These are phyloP conservation scores for Drosophila kohkoa DNA, from an alignment of 1,140 invertebrate species.

Conservation along the genomic window DNA sequence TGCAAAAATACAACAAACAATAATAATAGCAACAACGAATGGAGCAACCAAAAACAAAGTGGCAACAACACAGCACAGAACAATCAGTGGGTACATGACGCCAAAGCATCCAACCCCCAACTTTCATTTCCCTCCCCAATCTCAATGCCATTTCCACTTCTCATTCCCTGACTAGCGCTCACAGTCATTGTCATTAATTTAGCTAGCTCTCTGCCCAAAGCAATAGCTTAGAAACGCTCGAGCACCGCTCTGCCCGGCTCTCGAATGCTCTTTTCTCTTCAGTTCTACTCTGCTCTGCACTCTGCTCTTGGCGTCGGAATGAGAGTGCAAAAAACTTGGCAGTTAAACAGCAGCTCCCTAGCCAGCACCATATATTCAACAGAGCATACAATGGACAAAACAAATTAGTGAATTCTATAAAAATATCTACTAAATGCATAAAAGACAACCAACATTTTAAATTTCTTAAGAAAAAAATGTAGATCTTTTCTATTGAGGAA, in stretches of 20 bases:
- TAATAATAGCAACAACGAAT: constrained; percentile 24
- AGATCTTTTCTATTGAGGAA: no score
- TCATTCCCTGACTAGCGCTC: constrained; percentile 42
- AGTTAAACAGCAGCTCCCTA: constrained; percentile 64
- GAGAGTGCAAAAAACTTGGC: constrained; percentile 77
- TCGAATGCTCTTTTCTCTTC: constrained; percentile 9
- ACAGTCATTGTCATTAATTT: constrained; percentile 81
- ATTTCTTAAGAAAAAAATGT: no score
- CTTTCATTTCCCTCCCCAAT: background rate
- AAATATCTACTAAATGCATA: background rate
- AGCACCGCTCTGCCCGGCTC: constrained; percentile 25
- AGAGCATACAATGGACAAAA: constrained; percentile 26
- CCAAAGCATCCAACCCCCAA: background rate
- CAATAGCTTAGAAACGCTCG: constrained; percentile 70
- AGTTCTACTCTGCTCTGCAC: constrained; percentile 11
- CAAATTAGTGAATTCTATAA: background rate
- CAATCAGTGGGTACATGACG: constrained; percentile 72
- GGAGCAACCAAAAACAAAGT: constrained; percentile 48
- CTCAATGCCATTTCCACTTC: constrained; percentile 25
- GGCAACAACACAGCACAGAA: constrained; percentile 53
- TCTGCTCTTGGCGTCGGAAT: constrained; percentile 56
- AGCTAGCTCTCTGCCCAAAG: constrained; percentile 63
- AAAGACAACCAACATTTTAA: no score
- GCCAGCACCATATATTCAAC: constrained; percentile 34
- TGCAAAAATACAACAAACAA: constrained; percentile 50